A percentile compares a stretch with the other conserved stretches of the same genome.
Conservation (phyloP, 2,888 invertebrate genomes). For the Sepiola atlantica region DNA sequence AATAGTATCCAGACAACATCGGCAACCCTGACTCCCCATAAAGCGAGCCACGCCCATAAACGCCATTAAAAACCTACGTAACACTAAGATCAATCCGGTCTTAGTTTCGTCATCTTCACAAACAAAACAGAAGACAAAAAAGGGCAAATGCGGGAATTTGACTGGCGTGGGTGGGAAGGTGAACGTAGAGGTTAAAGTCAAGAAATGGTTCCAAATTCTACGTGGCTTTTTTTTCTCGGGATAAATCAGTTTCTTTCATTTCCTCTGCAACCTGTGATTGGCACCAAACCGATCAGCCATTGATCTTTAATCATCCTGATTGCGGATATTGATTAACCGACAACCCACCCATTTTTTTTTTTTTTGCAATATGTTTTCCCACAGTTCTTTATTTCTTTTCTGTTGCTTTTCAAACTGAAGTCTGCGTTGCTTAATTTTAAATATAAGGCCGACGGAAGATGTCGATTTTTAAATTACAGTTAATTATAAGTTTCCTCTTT, state of each 20-base stretch:
- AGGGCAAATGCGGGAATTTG: too few species aligned
- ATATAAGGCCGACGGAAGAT: not conserved
- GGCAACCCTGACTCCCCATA: too few species aligned
- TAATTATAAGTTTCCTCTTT: not conserved
- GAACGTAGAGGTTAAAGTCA: not conserved
- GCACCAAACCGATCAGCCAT: not conserved
- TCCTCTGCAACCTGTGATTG: not conserved
- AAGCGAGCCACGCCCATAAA: too few species aligned
- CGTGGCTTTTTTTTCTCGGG: not conserved
- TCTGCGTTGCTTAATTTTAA: too few species aligned
- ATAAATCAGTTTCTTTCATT: not conserved
- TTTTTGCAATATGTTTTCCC: not conserved
- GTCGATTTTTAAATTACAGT: not conserved
- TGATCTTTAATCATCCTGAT: not conserved
- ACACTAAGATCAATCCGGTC: too few species aligned
- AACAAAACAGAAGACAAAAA: too few species aligned
- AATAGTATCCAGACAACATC: too few species aligned
- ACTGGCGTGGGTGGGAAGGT: not conserved
- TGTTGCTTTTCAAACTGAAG: not conserved
- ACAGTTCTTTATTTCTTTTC: not conserved
- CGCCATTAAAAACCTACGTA: too few species aligned
- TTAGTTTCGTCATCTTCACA: too few species aligned
- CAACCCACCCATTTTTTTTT: not conserved
- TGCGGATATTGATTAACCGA: not conserved
- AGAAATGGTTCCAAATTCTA: not conserved